These are phyloP conservation scores for Hyphantria cunea DNA, from an alignment of 1,140 invertebrate genomes.

Conservation along the genomic window DNA sequence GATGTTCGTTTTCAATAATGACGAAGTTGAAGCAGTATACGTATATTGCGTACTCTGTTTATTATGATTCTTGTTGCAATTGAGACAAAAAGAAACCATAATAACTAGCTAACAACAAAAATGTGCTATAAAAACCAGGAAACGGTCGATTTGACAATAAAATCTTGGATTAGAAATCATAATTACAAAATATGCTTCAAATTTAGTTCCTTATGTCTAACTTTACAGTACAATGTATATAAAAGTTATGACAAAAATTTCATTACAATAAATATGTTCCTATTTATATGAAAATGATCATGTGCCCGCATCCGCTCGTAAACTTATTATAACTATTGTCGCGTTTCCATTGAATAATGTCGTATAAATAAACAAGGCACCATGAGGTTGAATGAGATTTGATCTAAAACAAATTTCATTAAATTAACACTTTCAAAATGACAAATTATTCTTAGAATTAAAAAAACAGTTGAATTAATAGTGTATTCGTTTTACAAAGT, in stretches of 20 bases:
- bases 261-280: background rate
- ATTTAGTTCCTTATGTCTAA: too few relatives aligned
- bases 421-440: background rate
- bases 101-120: background rate
- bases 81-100: background rate
- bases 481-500: background rate
- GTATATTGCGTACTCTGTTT: too few relatives aligned
- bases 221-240: background rate
- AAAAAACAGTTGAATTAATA: background rate
- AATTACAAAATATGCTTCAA: too few relatives aligned
- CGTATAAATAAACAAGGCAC: slow-evolving; percentile 16
- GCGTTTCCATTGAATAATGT: slow-evolving; percentile 24
- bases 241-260: slow-evolving; percentile 3
- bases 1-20: too few relatives aligned
- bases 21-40: too few relatives aligned
- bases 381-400: slow-evolving; percentile 7
- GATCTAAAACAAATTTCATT: background rate
- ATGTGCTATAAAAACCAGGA: background rate
- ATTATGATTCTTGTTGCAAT: too few relatives aligned
- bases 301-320: slow-evolving; percentile 27
- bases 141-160: background rate
- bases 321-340: slow-evolving; percentile 23
- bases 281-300: slow-evolving; percentile 14
- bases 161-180: background rate
- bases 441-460: background rate